phyloP scores from a whole-genome alignment of 2,113 vertebrate genomes.

The Lutjanus erythropterus region DNA sequence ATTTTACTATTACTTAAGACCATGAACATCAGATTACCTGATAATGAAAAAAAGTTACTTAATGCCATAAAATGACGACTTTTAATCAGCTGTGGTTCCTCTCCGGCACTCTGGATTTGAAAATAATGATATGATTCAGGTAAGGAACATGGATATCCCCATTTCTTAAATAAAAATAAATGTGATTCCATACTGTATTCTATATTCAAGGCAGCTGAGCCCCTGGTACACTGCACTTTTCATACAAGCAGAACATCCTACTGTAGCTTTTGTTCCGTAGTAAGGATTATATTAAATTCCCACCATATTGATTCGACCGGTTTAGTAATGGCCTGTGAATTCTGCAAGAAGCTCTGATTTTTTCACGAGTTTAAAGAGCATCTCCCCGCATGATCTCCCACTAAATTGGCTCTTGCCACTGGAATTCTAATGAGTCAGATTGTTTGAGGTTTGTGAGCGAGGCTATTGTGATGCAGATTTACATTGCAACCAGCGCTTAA shows the following conservation, averaged over 20 bases:
- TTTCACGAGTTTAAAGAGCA: slow-evolving; percentile 52
- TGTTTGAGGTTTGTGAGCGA: slow-evolving; percentile 67
- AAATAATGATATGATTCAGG: neutral
- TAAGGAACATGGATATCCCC: neutral
- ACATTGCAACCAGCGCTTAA: slow-evolving; percentile 31
- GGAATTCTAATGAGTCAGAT: slow-evolving; percentile 70
- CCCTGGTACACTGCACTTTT: slow-evolving; percentile 1
- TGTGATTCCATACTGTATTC: neutral
- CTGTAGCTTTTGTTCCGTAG: slow-evolving; percentile 6
- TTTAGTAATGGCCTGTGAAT: slow-evolving; percentile 47
- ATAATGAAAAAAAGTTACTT: too few species aligned
- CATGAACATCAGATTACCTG: too few species aligned
- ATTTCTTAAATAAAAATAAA: neutral
- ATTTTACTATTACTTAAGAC: too few species aligned
- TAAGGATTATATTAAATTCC: slow-evolving; percentile 35
- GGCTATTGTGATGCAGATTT: slow-evolving; percentile 79
- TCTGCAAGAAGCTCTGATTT: slow-evolving; percentile 34
- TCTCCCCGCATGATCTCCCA: slow-evolving; percentile 60
- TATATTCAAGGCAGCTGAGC: neutral
- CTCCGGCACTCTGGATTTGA: neutral
- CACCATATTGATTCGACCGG: slow-evolving; percentile 29
- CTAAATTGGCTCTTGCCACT: slow-evolving; percentile 70
- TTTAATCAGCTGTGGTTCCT: neutral
- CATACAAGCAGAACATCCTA: slow-evolving; percentile 9
- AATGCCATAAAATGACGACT: too few species aligned